phyloP scores from a whole-genome alignment of 2,113 vertebrate species.

The Oxyura jamaicensis region DNA sequence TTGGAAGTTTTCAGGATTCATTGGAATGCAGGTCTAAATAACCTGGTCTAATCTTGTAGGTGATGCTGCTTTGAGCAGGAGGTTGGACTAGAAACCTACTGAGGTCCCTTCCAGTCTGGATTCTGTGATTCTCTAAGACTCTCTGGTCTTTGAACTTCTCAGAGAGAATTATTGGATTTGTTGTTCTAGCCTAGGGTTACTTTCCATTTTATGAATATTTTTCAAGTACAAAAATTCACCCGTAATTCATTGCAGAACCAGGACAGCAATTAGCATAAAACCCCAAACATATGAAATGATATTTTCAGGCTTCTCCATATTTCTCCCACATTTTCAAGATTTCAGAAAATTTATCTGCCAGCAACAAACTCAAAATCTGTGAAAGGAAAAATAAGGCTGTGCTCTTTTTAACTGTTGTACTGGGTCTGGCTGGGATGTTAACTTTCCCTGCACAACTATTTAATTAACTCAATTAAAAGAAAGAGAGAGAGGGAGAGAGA shows the following conservation, averaged over 20 bases:
- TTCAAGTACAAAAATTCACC: background rate
- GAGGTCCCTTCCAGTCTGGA: background rate
- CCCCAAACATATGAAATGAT: accelerated
- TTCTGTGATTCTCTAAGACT: background rate
- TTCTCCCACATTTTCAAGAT: background rate
- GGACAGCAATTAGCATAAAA: background rate
- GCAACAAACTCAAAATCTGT: background rate
- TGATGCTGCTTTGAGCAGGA: background rate
- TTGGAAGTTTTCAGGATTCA: background rate
- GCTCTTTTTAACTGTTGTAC: background rate
- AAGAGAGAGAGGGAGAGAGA: too few species aligned
- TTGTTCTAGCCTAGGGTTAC: background rate
- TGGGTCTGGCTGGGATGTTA: too few species aligned
- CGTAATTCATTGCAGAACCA: background rate
- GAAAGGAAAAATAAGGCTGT: background rate
- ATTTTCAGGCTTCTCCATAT: background rate
- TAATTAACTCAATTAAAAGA: too few species aligned
- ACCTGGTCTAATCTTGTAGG: background rate
- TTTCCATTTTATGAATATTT: background rate
- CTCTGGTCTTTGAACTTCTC: background rate
- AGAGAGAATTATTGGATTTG: background rate
- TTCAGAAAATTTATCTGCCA: background rate
- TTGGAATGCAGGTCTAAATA: background rate
- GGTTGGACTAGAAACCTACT: background rate
- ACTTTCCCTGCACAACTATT: too few species aligned